Conservation (phyloP, 2,888 invertebrate species). For the Magallana nippona region DNA sequence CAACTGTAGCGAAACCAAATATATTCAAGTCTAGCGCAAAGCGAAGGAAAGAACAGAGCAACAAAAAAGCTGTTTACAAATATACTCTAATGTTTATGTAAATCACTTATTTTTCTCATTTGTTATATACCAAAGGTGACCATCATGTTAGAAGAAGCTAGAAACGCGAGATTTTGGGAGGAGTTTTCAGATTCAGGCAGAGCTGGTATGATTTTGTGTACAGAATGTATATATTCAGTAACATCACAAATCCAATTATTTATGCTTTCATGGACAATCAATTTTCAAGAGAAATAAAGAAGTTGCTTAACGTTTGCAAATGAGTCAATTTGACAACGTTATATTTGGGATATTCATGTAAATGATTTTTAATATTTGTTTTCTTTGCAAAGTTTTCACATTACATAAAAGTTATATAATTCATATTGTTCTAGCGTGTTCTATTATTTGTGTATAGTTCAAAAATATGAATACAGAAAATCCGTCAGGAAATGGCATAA, state of each 20-base stretch:
- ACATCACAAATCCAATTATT: slow-evolving; percentile 38
- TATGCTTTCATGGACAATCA: slow-evolving; percentile 40
- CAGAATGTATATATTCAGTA: slow-evolving; percentile 36
- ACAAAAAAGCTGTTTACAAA: slow-evolving; percentile 7
- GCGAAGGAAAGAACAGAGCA: not conserved
- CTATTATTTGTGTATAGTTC: too few species aligned
- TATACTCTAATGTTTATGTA: slow-evolving; percentile 36
- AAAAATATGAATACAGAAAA: too few species aligned
- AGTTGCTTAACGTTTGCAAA: not conserved
- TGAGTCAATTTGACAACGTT: not conserved
- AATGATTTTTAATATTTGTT: too few species aligned
- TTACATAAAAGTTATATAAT: too few species aligned
- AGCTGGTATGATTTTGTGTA: slow-evolving; percentile 34
- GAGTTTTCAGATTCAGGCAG: not conserved
- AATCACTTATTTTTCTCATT: slow-evolving; percentile 36
- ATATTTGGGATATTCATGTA: too few species aligned
- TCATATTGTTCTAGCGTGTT: too few species aligned
- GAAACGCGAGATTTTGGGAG: slow-evolving; percentile 31
- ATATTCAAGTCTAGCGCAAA: not conserved
- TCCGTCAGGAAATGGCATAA: too few species aligned
- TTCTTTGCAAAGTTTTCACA: too few species aligned
- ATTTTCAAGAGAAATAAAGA: slow-evolving; percentile 22
- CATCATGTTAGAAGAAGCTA: slow-evolving; percentile 34
- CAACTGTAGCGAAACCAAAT: not conserved
- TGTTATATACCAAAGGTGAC: slow-evolving; percentile 40